Conservation (phyloP, 2,888 invertebrate species). For the Mesochorus sp. region DNA sequence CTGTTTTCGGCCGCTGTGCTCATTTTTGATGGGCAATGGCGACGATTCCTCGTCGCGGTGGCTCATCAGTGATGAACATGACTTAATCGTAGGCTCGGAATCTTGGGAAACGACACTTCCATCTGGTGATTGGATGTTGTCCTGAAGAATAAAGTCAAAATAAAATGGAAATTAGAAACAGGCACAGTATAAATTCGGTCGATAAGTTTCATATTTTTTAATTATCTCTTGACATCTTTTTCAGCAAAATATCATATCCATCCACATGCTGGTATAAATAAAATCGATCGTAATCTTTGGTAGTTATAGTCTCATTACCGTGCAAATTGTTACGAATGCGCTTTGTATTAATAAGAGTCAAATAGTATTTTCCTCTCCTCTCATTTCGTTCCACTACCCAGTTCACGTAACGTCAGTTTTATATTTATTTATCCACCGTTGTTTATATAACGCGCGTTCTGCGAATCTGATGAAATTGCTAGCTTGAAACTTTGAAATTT, state of each 20-base stretch:
- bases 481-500: neutral
- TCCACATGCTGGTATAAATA: neutral
- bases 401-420: slow-evolving; percentile 54
- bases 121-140: slow-evolving; percentile 70
- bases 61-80: slow-evolving; percentile 48
- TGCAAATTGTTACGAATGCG: slow-evolving; percentile 24
- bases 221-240: neutral
- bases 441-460: slow-evolving; percentile 57
- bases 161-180: neutral
- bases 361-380: neutral
- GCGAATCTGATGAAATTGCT: slow-evolving; percentile 59
- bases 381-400: neutral
- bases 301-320: neutral
- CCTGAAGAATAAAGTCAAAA: slow-evolving; percentile 67
- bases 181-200: neutral
- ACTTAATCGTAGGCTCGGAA: slow-evolving; percentile 56
- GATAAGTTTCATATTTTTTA: no score
- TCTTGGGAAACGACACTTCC: slow-evolving; percentile 70
- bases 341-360: slow-evolving; percentile 42
- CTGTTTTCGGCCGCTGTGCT: neutral
- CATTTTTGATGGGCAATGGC: slow-evolving; percentile 40
- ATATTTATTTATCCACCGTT: slow-evolving; percentile 51
- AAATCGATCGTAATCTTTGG: neutral
- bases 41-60: slow-evolving; percentile 12
- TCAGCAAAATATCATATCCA: no score